Base-by-base conservation (phyloP, 1,140 invertebrate species). In the Euura saliciscinereae region DNA sequence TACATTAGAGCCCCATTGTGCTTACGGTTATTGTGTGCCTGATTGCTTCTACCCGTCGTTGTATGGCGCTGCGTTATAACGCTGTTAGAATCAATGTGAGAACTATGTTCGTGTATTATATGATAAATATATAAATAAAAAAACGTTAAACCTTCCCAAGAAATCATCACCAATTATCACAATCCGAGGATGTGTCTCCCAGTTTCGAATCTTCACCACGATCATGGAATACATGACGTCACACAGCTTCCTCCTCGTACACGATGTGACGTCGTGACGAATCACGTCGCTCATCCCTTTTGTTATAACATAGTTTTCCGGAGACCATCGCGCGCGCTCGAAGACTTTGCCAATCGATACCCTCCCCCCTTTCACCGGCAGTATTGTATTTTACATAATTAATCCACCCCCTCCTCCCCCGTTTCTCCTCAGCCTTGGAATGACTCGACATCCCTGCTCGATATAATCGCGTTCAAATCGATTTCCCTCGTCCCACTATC, bases 21-120 rank as follows among this genome's bases (percentile, higher is more conserved):
- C 69, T 65, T 74, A 51, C 28, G 44, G 46, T 74, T 74, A 74
- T 74, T 74, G 69, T 74, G 65, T 70, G 73, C 59, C 73, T 71
- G 45, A 68, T 68, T 68, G 65, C 69, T 71, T 51, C 46, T n/a
- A 51, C 46, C 46, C 46, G 46, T n/a, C 7, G 7, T 2, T 51
- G 28, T 28, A 28, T 28, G 28, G 28, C 28, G 46, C 7, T n/a
- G n/a, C 46, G 2, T 51, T 2, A n/a, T 2, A n/a, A 51, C 7
- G 46, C 46, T n/a, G 46, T 51, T 51, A 7, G 46, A 51, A 51
- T 2, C 46, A 2, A 51, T n/a, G 46, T 7, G 28, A 28, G 28
- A 28, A 28, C 28, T 28, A 28, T 28, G 28, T 28, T 28, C 28
- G 28, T 28, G 28, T 28, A 28, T 28, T 28, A 28, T 28, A 28